phyloP scores from a whole-genome alignment of 1,140 invertebrate species.

The Apis cerana region DNA sequence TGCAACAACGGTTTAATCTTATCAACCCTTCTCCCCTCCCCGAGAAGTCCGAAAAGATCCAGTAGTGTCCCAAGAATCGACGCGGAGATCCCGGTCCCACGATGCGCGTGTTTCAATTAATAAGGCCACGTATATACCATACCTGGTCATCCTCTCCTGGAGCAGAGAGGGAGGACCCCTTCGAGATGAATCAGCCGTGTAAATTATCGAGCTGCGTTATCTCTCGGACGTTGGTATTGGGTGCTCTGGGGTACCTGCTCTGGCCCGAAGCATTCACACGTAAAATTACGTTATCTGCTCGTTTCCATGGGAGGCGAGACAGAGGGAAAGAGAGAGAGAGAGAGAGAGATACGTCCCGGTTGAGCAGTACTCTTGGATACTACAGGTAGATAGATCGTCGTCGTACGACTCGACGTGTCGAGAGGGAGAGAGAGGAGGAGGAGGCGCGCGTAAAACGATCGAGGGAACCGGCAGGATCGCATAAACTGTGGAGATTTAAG shows the following conservation, averaged over 20 bases:
- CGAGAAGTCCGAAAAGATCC: too few relatives aligned
- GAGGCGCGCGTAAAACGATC: conserved; percentile 66
- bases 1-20: too few relatives aligned
- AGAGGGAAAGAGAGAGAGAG: conserved; percentile 64
- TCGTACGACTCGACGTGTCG: conserved; percentile 50
- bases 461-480: conserved; percentile 64
- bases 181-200: conserved; percentile 72
- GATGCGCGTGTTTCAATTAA: conserved; percentile 75
- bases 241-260: conserved; percentile 68
- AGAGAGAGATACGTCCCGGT: conserved; percentile 61
- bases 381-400: conserved; percentile 67
- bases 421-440: conserved; percentile 17
- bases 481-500: conserved; percentile 65
- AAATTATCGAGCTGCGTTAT: conserved; percentile 75
- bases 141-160: not conserved
- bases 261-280: conserved; percentile 70
- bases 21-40: too few relatives aligned
- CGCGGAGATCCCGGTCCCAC: not conserved
- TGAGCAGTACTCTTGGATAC: conserved; percentile 55
- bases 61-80: too few relatives aligned
- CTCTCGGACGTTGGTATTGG: conserved; percentile 72
- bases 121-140: conserved; percentile 64
- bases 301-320: conserved; percentile 67
- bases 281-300: conserved; percentile 76
- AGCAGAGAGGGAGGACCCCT: conserved; percentile 21